phyloP scores from a whole-genome alignment of 92 coral and sea anemone genomes.

The Virgularia gustaviana region DNA sequence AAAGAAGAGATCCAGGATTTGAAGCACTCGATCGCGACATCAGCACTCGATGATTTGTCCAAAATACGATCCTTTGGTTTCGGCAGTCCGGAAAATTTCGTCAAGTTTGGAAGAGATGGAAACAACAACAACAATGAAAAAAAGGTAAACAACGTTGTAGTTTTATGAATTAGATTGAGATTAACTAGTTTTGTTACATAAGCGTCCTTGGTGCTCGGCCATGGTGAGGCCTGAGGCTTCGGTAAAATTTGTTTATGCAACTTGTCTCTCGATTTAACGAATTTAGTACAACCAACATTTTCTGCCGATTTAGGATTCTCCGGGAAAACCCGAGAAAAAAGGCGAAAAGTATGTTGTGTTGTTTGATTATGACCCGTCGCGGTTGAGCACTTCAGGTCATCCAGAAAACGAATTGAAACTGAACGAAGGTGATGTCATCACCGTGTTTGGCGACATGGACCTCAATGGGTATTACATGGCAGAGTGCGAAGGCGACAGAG shows the following conservation, averaged over 20 bases:
- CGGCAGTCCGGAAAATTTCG: slow-evolving; percentile 69
- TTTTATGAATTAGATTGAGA: neutral
- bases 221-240: too few relatives aligned
- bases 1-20: slow-evolving; percentile 81
- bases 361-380: slow-evolving; percentile 33
- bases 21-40: slow-evolving; percentile 89
- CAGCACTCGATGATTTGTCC: slow-evolving; percentile 86
- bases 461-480: slow-evolving; percentile 44
- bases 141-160: neutral
- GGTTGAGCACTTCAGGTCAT: slow-evolving; percentile 40
- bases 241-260: too few relatives aligned
- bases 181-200: neutral
- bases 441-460: slow-evolving; percentile 24
- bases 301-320: neutral
- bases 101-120: slow-evolving; percentile 57
- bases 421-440: slow-evolving; percentile 43
- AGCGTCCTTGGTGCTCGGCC: neutral
- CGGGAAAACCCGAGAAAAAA: too few relatives aligned
- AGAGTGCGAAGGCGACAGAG: slow-evolving; percentile 21
- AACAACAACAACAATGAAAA: slow-evolving; percentile 39
- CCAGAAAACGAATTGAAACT: slow-evolving; percentile 41
- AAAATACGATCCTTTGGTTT: slow-evolving; percentile 74
- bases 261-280: too few relatives aligned
- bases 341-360: slow-evolving; percentile 53
- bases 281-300: slow-evolving; percentile 24